A percentile compares a stretch with the other conserved stretches of the same genome.
These are phyloP conservation scores for Lepidothrix coronata DNA, from an alignment of 2,113 vertebrate species.

Conservation along the genomic window DNA sequence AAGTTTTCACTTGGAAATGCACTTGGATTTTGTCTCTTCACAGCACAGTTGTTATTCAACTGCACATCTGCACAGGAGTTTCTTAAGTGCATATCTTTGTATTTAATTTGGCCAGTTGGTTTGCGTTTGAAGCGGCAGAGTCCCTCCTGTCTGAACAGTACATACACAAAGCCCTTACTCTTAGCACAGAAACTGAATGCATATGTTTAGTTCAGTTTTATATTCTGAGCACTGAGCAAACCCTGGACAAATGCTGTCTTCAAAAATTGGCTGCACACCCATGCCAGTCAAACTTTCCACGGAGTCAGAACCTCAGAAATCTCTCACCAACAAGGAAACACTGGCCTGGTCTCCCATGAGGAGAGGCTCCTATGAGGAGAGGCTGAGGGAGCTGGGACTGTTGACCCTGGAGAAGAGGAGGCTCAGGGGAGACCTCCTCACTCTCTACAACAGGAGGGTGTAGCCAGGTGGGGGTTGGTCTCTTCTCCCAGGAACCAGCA, in stretches of 20 bases:
- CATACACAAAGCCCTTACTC: neutral
- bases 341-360: neutral
- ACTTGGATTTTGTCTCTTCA: neutral
- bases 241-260: neutral
- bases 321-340: neutral
- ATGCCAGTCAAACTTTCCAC: conserved; percentile 42
- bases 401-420: no score
- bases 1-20: neutral
- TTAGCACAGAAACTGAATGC: neutral
- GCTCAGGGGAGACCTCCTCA: no score
- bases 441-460: no score
- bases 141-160: neutral
- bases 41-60: neutral
- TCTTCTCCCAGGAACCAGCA: no score
- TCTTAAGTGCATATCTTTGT: neutral
- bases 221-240: neutral
- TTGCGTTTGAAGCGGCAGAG: neutral
- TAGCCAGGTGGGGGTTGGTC: no score
- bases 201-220: conserved; percentile 3
- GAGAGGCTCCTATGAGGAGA: no score
- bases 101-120: neutral
- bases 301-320: conserved; percentile 39
- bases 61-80: neutral
- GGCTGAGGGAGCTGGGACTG: no score
- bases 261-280: neutral